These are phyloP conservation scores for Ammospiza maritima DNA, from an alignment of 2,797 vertebrate species.

Conservation along the genomic window DNA sequence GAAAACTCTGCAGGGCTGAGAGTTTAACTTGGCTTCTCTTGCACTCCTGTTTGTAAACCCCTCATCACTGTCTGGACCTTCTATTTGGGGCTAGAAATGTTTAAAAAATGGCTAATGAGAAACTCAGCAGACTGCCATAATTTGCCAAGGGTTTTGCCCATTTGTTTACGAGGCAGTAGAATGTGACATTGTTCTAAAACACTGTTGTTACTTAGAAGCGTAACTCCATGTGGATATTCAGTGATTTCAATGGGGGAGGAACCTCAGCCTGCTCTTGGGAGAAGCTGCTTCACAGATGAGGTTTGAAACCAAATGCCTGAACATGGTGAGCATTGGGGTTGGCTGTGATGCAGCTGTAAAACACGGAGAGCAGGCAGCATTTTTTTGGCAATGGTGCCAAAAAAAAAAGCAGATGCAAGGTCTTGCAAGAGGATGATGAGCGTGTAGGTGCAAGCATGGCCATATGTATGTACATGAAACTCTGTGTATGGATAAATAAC, in stretches of 20 bases:
- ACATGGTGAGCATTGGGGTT: fast-evolving
- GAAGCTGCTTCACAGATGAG: neutral
- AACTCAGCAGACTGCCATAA: neutral
- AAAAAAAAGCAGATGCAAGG: neutral
- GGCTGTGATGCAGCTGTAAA: neutral
- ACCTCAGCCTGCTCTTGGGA: neutral
- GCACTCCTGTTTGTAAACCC: neutral
- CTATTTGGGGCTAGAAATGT: neutral
- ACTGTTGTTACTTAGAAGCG: neutral
- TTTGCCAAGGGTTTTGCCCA: neutral
- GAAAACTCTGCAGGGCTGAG: neutral
- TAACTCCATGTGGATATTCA: neutral
- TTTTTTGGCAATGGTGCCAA: neutral
- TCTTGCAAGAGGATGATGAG: neutral
- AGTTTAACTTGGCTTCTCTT: neutral
- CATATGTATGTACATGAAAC: neutral
- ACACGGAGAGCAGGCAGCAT: neutral
- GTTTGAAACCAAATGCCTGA: neutral
- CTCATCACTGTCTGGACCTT: neutral
- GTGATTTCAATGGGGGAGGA: neutral
- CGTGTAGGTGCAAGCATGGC: fast-evolving
- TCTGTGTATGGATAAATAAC: fast-evolving
- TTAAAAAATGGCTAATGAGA: neutral
- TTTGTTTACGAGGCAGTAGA: neutral
- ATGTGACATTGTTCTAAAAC: neutral